Evolutionary conservation across 2,888 invertebrate genomes (phyloP).

Genomic region (Harpalus rufipes): DNA sequence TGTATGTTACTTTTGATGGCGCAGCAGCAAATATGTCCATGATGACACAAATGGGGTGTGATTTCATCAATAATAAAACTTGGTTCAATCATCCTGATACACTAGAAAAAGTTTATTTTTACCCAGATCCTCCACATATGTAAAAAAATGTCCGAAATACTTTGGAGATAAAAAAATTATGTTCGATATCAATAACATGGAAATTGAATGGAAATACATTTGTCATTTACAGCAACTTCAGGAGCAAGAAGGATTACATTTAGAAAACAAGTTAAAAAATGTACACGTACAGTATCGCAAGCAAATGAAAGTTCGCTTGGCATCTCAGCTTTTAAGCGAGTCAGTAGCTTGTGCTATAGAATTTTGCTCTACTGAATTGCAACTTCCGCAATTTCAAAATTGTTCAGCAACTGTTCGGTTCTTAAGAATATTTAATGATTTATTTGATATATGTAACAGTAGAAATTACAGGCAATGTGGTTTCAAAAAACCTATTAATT

Average conservation of each 20-base stretch:
- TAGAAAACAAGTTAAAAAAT: conserved; percentile 67
- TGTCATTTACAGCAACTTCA: conserved; percentile 64
- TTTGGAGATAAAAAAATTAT: conserved; percentile 62
- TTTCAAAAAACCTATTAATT: conserved; percentile 67
- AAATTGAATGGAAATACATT: conserved; percentile 67
- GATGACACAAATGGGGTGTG: conserved; percentile 13
- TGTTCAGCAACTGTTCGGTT: conserved; percentile 69
- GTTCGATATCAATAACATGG: conserved; percentile 59
- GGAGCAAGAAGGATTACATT: conserved; percentile 66
- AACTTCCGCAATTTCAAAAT: conserved; percentile 69
- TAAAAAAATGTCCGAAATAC: conserved; percentile 65
- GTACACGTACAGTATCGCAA: conserved; percentile 66
- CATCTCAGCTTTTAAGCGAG: conserved; percentile 64
- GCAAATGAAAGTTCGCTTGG: conserved; percentile 67
- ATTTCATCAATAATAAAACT: conserved; percentile 3
- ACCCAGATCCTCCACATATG: conserved; percentile 66
- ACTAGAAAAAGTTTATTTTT: conserved; percentile 46
- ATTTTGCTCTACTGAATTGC: conserved; percentile 68
- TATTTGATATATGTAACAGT: conserved; percentile 70
- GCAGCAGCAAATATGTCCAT: conserved; percentile 32
- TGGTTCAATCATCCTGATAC: conserved; percentile 2
- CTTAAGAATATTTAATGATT: conserved; percentile 68
- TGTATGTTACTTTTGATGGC: conserved; percentile 36
- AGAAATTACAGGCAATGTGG: conserved; percentile 67
- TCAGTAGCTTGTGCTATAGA: conserved; percentile 70